phyloP scores from a whole-genome alignment of 2,113 vertebrate genomes.

The Lycocorax pyrrhopterus region DNA sequence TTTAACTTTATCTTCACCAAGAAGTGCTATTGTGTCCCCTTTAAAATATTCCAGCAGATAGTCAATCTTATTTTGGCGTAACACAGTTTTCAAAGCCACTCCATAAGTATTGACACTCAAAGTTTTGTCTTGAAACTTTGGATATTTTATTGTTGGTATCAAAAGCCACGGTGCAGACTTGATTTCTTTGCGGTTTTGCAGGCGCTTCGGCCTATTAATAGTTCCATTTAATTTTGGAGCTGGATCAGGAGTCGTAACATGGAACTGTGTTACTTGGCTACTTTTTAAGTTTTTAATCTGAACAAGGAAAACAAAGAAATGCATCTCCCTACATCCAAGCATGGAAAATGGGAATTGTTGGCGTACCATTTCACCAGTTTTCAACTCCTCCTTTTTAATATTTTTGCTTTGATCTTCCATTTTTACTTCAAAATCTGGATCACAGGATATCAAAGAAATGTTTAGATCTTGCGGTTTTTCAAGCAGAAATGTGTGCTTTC shows the following conservation, averaged over 20 bases:
- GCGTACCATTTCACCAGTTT: slow-evolving; percentile 77
- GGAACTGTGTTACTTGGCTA: slow-evolving; percentile 73
- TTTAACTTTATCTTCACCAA: slow-evolving; percentile 86
- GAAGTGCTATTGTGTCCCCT: slow-evolving; percentile 90
- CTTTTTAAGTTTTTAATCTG: slow-evolving; percentile 71
- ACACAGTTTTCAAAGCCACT: slow-evolving; percentile 86
- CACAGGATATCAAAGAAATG: slow-evolving; percentile 73
- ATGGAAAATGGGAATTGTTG: slow-evolving; percentile 76
- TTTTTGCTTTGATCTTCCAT: slow-evolving; percentile 75
- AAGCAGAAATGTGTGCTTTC: slow-evolving; percentile 82
- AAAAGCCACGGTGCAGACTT: slow-evolving; percentile 71
- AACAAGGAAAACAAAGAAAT: slow-evolving; percentile 80
- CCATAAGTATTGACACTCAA: slow-evolving; percentile 82
- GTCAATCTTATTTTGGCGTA: slow-evolving; percentile 86
- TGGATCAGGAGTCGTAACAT: slow-evolving; percentile 79
- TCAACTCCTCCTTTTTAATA: slow-evolving; percentile 80
- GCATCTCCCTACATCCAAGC: slow-evolving; percentile 69
- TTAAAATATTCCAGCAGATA: slow-evolving; percentile 97
- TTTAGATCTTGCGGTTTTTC: slow-evolving; percentile 79
- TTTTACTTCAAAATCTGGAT: slow-evolving; percentile 82
- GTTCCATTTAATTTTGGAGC: slow-evolving; percentile 80
- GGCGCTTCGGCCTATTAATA: slow-evolving; percentile 34
- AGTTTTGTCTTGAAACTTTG: slow-evolving; percentile 79
- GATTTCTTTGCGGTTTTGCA: slow-evolving; percentile 71
- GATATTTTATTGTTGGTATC: slow-evolving; percentile 69